Percentiles rank a stretch among this genome's conserved stretches.
These are phyloP conservation scores for Bufotes viridis DNA, from an alignment of 2,797 vertebrate species.

Conservation along the genomic window DNA sequence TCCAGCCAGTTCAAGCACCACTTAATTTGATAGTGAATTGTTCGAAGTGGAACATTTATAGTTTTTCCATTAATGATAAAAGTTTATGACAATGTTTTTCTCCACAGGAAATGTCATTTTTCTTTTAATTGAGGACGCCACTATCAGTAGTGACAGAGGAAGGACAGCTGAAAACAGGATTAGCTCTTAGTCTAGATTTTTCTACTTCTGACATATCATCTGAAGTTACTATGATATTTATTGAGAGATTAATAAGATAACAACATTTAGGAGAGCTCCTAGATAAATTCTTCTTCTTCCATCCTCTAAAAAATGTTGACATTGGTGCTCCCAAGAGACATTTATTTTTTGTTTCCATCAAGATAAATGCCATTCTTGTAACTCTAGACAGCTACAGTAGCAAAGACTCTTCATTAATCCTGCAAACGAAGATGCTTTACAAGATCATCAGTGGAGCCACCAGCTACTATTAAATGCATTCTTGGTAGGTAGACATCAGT, in stretches of 20 bases:
- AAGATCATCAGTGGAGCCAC: slow-evolving; percentile 65
- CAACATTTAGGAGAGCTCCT: slow-evolving; percentile 8
- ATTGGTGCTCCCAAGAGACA: neutral
- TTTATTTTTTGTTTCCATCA: slow-evolving; percentile 69
- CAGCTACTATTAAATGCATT: slow-evolving; percentile 64
- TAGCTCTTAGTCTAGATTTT: neutral
- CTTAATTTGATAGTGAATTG: neutral
- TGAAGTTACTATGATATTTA: neutral
- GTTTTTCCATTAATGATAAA: neutral
- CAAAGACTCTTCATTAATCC: slow-evolving; percentile 69
- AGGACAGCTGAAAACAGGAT: slow-evolving; percentile 16
- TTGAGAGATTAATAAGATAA: neutral
- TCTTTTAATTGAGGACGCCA: neutral
- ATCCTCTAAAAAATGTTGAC: neutral
- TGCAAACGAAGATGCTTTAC: slow-evolving; percentile 64
- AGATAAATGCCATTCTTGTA: slow-evolving; percentile 67
- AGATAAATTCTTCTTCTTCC: slow-evolving; percentile 13
- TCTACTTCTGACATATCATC: neutral
- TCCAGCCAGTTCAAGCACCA: neutral
- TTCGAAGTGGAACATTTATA: neutral
- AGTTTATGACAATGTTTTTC: neutral
- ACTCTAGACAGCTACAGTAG: slow-evolving; percentile 63
- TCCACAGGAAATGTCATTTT: neutral
- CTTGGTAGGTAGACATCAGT: slow-evolving; percentile 61
- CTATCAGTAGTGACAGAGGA: neutral